Evolutionary conservation across 2,888 invertebrate genomes (phyloP).

Genomic region (Coelinius sp.): DNA sequence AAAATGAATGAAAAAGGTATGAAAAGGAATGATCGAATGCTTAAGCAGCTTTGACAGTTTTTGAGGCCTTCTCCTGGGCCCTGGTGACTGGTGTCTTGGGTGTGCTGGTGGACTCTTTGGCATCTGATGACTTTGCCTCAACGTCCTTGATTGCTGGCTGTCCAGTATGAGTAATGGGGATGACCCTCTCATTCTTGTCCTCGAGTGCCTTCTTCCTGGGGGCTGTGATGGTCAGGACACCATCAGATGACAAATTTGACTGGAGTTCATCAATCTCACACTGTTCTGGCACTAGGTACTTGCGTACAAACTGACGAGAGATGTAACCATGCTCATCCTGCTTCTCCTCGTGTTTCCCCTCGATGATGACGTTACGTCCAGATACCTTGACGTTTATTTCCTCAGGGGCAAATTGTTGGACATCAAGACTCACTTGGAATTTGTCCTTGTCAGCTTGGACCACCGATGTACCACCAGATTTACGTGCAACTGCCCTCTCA

Average conservation of each 20-base stretch:
- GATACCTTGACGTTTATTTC: conserved; percentile 76
- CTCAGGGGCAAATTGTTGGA: conserved; percentile 78
- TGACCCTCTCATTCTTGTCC: conserved; percentile 54
- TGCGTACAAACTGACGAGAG: conserved; percentile 84
- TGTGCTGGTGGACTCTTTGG: conserved; percentile 27
- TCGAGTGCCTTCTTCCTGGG: conserved; percentile 74
- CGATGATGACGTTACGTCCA: conserved; percentile 79
- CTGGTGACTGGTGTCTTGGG: conserved; percentile 32
- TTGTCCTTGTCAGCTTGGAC: conserved; percentile 78
- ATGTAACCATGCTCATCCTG: conserved; percentile 83
- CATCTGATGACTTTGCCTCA: conserved; percentile 10
- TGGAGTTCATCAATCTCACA: conserved; percentile 80
- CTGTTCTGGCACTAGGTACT: conserved; percentile 77
- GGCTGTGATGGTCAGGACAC: conserved; percentile 82
- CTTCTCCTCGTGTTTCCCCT: conserved; percentile 86
- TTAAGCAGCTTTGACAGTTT: conserved; percentile 54
- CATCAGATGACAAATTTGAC: conserved; percentile 86
- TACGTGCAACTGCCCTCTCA: conserved; percentile 29
- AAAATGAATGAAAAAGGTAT: conserved; percentile 8
- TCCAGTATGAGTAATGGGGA: conserved; percentile 59
- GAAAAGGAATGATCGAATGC: conserved; percentile 4
- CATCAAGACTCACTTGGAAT: conserved; percentile 81
- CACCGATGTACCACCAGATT: conserved; percentile 72
- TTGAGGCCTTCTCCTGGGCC: conserved; percentile 42
- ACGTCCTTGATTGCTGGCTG: conserved; percentile 51